Percentiles rank a stretch among this genome's conserved stretches.
Conservation (phyloP, 2,113 vertebrate genomes). For the Actenoides hombroni region DNA sequence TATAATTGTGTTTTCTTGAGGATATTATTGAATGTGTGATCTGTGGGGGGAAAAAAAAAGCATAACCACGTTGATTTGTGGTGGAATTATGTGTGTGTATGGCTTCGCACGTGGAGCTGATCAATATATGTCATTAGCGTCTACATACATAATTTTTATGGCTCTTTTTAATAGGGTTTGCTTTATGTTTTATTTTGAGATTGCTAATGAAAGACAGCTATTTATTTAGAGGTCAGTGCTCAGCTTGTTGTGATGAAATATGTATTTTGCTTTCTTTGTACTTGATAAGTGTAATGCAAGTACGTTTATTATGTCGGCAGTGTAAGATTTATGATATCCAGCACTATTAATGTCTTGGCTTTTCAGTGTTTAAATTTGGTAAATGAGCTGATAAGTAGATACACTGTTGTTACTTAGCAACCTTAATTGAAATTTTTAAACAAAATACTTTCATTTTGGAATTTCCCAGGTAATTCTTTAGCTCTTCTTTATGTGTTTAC, state of each 20-base stretch:
- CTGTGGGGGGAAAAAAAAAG: background rate
- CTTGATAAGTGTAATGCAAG: constrained; percentile 56
- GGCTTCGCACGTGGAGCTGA: constrained; percentile 17
- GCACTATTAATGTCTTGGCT: constrained; percentile 32
- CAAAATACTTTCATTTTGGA: constrained; percentile 23
- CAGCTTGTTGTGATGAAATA: constrained; percentile 64
- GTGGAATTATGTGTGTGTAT: constrained; percentile 13
- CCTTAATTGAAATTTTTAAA: constrained; percentile 40
- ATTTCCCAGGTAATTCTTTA: constrained; percentile 11
- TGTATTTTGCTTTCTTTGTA: constrained; percentile 59
- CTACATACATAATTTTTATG: constrained; percentile 63
- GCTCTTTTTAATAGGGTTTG: constrained; percentile 53
- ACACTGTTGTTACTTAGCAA: constrained; percentile 32
- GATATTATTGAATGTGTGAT: constrained; percentile 2
- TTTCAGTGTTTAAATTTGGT: constrained; percentile 39
- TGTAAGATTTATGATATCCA: constrained; percentile 30
- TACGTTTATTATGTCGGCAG: constrained; percentile 1
- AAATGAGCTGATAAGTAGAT: constrained; percentile 54
- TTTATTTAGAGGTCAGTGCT: constrained; percentile 59
- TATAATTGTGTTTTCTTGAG: constrained; percentile 16
- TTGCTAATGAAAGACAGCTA: constrained; percentile 61
- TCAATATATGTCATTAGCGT: constrained; percentile 58
- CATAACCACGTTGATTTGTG: constrained; percentile 24
- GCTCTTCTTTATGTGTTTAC: background rate
- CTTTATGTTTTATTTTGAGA: constrained; percentile 57